phyloP scores from a whole-genome alignment of 1,140 invertebrate genomes.

The Ceratosolen solmsi region DNA sequence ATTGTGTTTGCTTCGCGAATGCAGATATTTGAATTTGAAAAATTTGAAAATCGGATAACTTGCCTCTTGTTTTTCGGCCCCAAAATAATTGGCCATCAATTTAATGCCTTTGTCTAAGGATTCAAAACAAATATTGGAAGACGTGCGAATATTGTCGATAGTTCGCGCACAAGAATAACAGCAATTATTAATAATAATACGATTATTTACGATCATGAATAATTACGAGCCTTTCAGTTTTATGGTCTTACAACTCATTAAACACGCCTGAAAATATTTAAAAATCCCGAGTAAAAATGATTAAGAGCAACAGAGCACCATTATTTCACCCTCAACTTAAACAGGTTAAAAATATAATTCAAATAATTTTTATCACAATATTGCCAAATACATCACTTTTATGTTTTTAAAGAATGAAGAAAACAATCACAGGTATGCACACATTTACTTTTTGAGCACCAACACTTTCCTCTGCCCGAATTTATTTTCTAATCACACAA shows the following conservation, averaged over 20 bases:
- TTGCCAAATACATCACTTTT: slow-evolving; percentile 39
- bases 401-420: too few species aligned
- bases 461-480: slow-evolving; percentile 21
- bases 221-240: background rate
- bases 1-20: too few species aligned
- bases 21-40: too few species aligned
- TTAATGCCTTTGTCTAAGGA: background rate
- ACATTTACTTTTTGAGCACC: slow-evolving; percentile 37
- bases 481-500: slow-evolving; percentile 2
- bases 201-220: too few species aligned
- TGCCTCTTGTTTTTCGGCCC: slow-evolving; percentile 39
- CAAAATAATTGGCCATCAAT: slow-evolving; percentile 35
- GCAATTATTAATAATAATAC: background rate
- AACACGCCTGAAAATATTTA: slow-evolving; percentile 24
- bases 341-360: background rate
- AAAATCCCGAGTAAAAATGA: background rate
- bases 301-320: slow-evolving; percentile 5
- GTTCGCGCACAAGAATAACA: slow-evolving; percentile 9
- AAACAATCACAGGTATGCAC: slow-evolving; percentile 7
- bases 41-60: slow-evolving; percentile 13
- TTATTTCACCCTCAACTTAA: background rate
- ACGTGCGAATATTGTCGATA: background rate
- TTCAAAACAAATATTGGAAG: too few species aligned
- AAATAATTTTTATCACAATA: slow-evolving; percentile 32
- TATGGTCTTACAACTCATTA: background rate